Conservation (phyloP, 2,888 invertebrate genomes). For the Cephus sareptanus region DNA sequence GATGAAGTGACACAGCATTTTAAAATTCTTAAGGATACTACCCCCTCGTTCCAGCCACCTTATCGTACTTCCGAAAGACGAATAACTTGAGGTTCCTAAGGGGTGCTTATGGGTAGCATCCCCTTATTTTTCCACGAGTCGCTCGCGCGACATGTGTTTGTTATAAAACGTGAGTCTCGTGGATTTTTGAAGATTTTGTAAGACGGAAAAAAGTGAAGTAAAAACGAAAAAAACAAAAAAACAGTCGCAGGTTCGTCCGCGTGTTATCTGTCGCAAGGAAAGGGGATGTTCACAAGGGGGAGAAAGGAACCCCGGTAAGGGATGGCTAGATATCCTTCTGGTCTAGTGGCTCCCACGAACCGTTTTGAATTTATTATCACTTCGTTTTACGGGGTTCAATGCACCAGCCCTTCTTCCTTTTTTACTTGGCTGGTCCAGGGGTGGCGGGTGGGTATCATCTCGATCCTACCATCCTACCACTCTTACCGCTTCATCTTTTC, state of each 20-base stretch:
- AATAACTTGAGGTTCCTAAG: neutral
- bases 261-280: neutral
- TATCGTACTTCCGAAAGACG: neutral
- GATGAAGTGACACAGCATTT: neutral
- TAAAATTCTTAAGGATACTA: neutral
- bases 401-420: conserved; percentile 30
- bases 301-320: neutral
- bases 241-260: neutral
- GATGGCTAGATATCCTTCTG: conserved; percentile 4
- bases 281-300: neutral
- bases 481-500: neutral
- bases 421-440: neutral
- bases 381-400: conserved; percentile 36
- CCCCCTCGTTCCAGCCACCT: neutral
- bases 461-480: neutral
- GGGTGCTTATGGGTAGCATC: neutral
- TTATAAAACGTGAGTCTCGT: conserved; percentile 51
- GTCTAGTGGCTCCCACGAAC: conserved; percentile 1
- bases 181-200: conserved; percentile 50
- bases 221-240: neutral
- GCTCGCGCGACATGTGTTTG: conserved; percentile 20
- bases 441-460: neutral
- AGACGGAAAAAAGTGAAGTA: neutral
- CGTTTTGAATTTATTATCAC: conserved; percentile 5
- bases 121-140: conserved; percentile 2